Conservation (phyloP, 30 jellyfish, hydroid and myxozoan species). For the Aurelia aurita complex sp. Pacific region DNA sequence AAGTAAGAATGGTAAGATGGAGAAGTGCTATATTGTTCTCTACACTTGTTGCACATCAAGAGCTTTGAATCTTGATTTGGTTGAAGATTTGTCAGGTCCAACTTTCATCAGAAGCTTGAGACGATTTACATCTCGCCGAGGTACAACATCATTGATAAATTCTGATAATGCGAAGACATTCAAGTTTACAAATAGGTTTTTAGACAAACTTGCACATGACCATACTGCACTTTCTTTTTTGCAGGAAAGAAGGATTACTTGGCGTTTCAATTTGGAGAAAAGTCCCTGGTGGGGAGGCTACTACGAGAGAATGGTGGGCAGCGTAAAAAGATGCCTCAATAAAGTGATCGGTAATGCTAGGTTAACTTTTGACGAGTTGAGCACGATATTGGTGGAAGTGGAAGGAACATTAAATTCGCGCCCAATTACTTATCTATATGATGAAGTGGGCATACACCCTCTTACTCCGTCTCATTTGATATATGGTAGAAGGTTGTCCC, state of each 20-base stretch:
- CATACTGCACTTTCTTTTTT: not conserved
- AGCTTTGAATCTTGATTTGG: conserved; percentile 41
- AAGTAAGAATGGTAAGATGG: conserved; percentile 4
- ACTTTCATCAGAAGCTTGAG: conserved; percentile 14
- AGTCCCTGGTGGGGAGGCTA: conserved; percentile 55
- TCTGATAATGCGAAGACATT: not conserved
- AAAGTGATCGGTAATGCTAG: conserved; percentile 32
- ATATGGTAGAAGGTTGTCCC: conserved; percentile 33
- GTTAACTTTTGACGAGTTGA: conserved; percentile 20
- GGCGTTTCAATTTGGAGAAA: conserved; percentile 27
- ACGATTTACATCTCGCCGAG: conserved; percentile 5
- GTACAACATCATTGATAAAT: not conserved
- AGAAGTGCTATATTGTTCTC: conserved; percentile 1
- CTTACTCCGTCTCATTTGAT: conserved; percentile 47
- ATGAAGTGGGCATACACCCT: conserved; percentile 8
- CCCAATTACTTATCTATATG: conserved; percentile 35
- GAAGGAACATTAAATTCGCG: conserved; percentile 28
- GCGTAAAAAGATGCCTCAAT: not conserved
- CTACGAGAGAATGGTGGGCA: conserved; percentile 21
- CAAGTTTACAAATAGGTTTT: not conserved
- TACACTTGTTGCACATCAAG: conserved; percentile 10
- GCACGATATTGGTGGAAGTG: conserved; percentile 12
- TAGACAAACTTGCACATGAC: not conserved
- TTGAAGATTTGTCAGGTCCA: conserved; percentile 14
- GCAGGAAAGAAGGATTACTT: not conserved